Evolutionary conservation across 2,888 invertebrate species (phyloP), one percentile per base, ranked within the genome.

Genomic region (Parnassius smintheus): DNA sequence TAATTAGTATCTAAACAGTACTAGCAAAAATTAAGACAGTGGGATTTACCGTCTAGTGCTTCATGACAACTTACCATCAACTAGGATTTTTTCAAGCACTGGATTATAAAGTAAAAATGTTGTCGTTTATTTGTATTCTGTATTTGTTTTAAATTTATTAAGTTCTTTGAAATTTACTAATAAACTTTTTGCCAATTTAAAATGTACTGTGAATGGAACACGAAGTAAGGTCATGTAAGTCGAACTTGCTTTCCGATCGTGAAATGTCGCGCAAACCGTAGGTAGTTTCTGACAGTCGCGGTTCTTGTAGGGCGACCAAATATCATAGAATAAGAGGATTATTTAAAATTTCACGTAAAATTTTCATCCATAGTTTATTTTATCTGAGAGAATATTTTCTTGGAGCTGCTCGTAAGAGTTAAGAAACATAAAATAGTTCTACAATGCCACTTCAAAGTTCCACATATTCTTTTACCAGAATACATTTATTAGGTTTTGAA

Each of bases 221-320:
- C 45, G 18, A 45, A 50, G 56, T 53, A 61, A 58, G 66, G 62
- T 60, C 46, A 60, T 44, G 44, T 52, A 68, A 66, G 70, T 69
- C 69, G 65, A 42, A 64, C 59, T 49, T 57, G 55, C 49, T 50
- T 58, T 59, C 68, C 65, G 69, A 73, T 83, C 80, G 82, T 83
- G 81, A 86, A 85, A 85, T 87, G 84, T 87, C 84, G 77, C 77
- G 66, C 68, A 68, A 77, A 79, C 85, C 81, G 84, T 85, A 84
- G 67, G 69, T 72, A 68, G 66, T 73, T 73, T 54, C 25, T 49
- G n/a, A 75, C 72, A 75, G 75, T 75, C 68, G 71, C 82, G 80
- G 84, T 77, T 72, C 69, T 65, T 65, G 65, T 62, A 65, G 62
- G 67, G 68, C 69, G 62, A 49, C 54, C 52, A 52, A 48, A 51